Base-by-base conservation (phyloP, 1,140 invertebrate genomes). In the Polyergus mexicanus region DNA sequence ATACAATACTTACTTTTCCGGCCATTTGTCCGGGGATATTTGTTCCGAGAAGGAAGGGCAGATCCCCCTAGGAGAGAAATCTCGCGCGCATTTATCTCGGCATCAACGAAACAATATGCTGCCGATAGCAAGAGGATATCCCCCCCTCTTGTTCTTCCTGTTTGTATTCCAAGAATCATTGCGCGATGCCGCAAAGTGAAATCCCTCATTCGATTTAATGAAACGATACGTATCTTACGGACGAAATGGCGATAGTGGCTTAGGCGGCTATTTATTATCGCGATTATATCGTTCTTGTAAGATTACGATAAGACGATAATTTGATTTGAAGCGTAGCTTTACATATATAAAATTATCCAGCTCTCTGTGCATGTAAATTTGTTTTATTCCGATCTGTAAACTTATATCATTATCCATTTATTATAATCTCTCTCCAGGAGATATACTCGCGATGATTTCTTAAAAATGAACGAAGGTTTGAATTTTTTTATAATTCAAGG, bases 1-100 rank as follows among this genome's bases (percentile, higher is more conserved):
- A 88, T 91, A 89, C 88, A 76, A 89, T 88, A 90, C 89, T 92
- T 89, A 92, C 89, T 93, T 93, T 93, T 92, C 91, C 88, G 83
- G 65, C 88, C 88, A 93, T 93, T 93, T 94, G 88, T 93, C 86
- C 88, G 89, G 89, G n/a, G n/a, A n/a, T n/a, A 90, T 91, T 90
- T 88, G 71, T 56, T 78, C 28, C n/a, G 35, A 19, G 16, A 5
- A 6, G 13, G 16, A 51, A 6, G 54, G 56, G 71, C 66, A 77
- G 74, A 51, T 68, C 3, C 28, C 19, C 75, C 44, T 54, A 5
- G 19, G 35, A 41, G 54, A 51, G 16, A 51, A n/a, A 4, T 25
- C 76, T 38, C 63, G 28, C 56, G 60, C 13, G 19, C 80, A 78
- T 78, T 89, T 83, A 78, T 85, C 72, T 78, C 84, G 71, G 54